These are phyloP conservation scores for Netelia fuscicornis DNA, from an alignment of 2,888 invertebrate genomes.

Conservation along the genomic window DNA sequence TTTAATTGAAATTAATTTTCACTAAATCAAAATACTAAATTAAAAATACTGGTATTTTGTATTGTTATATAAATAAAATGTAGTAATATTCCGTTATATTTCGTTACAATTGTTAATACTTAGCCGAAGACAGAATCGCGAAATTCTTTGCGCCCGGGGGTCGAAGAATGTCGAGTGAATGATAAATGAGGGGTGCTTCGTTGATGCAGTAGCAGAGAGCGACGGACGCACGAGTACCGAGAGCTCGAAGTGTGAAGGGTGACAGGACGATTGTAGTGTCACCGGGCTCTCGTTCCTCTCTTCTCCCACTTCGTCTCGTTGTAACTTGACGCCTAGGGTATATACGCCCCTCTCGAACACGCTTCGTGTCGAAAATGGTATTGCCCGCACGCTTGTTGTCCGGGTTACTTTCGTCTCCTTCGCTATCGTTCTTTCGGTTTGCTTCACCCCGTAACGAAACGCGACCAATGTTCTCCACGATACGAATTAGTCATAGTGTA, in stretches of 20 bases:
- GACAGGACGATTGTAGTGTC: constrained; percentile 80
- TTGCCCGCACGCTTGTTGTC: constrained; percentile 55
- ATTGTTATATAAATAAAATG: too few relatives aligned
- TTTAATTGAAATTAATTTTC: too few relatives aligned
- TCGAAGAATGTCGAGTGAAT: constrained; percentile 24
- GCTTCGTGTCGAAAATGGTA: constrained; percentile 68
- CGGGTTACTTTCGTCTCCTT: constrained; percentile 51
- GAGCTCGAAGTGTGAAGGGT: constrained; percentile 72
- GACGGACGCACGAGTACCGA: constrained; percentile 51
- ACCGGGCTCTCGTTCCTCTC: constrained; percentile 69
- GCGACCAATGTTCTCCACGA: constrained; percentile 20
- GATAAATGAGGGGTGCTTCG: constrained; percentile 32
- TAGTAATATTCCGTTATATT: not conserved
- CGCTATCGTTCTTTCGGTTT: constrained; percentile 9
- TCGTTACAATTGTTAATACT: not conserved
- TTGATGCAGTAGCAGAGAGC: constrained; percentile 46
- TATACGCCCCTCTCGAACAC: constrained; percentile 81
- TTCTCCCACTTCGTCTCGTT: constrained; percentile 48
- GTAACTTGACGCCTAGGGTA: constrained; percentile 81
- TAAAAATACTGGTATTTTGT: too few relatives aligned
- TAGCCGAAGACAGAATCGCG: not conserved
- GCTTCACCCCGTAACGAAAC: constrained; percentile 17
- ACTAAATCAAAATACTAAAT: too few relatives aligned
- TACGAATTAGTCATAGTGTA: constrained; percentile 76
- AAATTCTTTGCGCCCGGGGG: not conserved